Evolutionary conservation across 2,888 invertebrate species (phyloP).

Genomic region (Margaritifera margaritifera): DNA sequence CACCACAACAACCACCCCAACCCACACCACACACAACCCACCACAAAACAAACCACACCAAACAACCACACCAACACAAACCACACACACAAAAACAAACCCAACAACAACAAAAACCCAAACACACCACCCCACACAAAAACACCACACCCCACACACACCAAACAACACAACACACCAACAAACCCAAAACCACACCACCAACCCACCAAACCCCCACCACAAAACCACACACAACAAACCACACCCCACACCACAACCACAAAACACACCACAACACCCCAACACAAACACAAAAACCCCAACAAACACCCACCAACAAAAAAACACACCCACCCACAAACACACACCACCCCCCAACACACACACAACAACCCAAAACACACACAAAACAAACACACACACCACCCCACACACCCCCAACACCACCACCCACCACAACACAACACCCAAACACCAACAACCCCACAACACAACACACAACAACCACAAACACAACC

Average conservation of each 20-base stretch:
- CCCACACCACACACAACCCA: not conserved
- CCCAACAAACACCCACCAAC: not conserved
- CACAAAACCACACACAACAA: not conserved
- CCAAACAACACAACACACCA: not conserved
- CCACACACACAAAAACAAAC: not conserved
- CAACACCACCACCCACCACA: not conserved
- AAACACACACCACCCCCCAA: not conserved
- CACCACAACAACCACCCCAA: not conserved
- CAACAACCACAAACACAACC: too few relatives aligned
- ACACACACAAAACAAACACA: not conserved
- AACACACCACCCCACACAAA: not conserved
- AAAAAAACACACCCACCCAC: too few relatives aligned
- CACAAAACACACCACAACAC: not conserved
- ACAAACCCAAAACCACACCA: not conserved
- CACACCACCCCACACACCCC: not conserved
- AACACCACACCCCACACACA: not conserved
- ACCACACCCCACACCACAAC: not conserved
- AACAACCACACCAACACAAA: not conserved
- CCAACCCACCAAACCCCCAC: not conserved
- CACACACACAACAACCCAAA: not conserved
- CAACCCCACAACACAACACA: not conserved
- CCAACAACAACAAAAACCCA: not conserved
- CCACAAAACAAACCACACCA: not conserved
- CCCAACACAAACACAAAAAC: not conserved
- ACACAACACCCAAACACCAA: constrained; percentile 1